Evolutionary conservation across 1,140 invertebrate species (phyloP), one percentile per base, ranked within the genome.

Genomic region (Caenorhabditis inopinata): DNA sequence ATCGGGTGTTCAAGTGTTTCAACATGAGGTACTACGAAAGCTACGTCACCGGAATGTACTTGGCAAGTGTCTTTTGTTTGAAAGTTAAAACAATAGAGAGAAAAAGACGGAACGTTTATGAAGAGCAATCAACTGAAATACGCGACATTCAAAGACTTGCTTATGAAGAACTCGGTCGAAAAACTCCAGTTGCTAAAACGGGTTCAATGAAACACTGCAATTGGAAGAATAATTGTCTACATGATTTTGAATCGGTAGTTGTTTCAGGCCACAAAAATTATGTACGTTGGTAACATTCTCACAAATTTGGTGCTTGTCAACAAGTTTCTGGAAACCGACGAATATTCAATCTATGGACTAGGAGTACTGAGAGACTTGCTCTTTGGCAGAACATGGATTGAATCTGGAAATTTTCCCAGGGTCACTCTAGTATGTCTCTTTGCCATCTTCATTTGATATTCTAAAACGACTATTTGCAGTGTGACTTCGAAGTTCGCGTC

Each of bases 401-500:
- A 87, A 47, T 87, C 85, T 27, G 87, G 87, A 3, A 89, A 88
- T 77, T 89, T 87, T 81, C 87, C 86, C 87, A 89, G 82, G 85
- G 87, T 88, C 62, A 78, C 83, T 85, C 16, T 89, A n/a, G 79
- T 81, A 25, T 32, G 79, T 49, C 29, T 12, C n/a, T 76, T 11
- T 29, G 18, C 7, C 7, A 18, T 25, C 7, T 74, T 32, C 38
- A 4, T 48, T 76, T 49, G 27, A 27, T n/a, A 9, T 46, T n/a
- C 18, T 32, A 0, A 18, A 18, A 38, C 38, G 5, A 35, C 12
- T 18, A 25, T 38, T 90, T 90, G 25, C 85, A 90, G 77, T 91
- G 91, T 85, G 90, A 91, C 83, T 91, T 91, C 84, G 88, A 90
- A 83, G 90, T 91, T 25, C 88, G 91, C 38, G 89, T 90, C 75